Conservation (phyloP, 2,888 invertebrate genomes). For the Acrocyrtus sp. region DNA sequence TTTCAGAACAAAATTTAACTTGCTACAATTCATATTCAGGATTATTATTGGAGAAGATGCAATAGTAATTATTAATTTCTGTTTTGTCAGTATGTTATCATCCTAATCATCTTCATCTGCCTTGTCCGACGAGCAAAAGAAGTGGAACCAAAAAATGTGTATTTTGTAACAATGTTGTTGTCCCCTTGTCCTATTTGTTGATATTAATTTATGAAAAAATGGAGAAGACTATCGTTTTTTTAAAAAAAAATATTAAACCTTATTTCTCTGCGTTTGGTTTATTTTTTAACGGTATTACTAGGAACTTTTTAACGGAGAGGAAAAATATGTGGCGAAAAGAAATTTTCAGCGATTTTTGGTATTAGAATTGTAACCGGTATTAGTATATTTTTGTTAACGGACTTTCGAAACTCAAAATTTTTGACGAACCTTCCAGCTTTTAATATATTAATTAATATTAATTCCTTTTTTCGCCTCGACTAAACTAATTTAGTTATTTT, state of each 20-base stretch:
- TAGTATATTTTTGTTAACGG: too few relatives aligned
- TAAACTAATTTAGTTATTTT: constrained; percentile 3
- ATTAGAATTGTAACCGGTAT: too few relatives aligned
- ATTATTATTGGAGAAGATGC: constrained; percentile 53
- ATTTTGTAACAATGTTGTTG: too few relatives aligned
- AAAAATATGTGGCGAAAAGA: too few relatives aligned
- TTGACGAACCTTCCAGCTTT: too few relatives aligned
- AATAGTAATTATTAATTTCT: constrained; percentile 46
- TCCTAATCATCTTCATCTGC: constrained; percentile 52
- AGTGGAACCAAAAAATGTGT: constrained; percentile 26
- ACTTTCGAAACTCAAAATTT: constrained; percentile 6
- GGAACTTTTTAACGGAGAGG: too few relatives aligned
- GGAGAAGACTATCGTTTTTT: constrained; percentile 44
- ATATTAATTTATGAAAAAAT: constrained; percentile 48
- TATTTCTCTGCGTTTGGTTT: too few relatives aligned
- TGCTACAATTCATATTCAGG: too few relatives aligned
- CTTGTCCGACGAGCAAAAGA: constrained; percentile 42
- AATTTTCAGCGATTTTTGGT: too few relatives aligned
- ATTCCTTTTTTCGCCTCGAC: constrained; percentile 13
- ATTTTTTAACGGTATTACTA: too few relatives aligned
- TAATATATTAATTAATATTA: constrained; percentile 1
- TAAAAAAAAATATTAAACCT: constrained; percentile 27
- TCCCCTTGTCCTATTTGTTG: constrained; percentile 35
- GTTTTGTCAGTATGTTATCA: constrained; percentile 34
- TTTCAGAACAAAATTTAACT: too few relatives aligned